Evolutionary conservation across 2,797 vertebrate genomes (phyloP), one percentile per base, ranked within the genome.

Genomic region (Synanceia verrucosa): DNA sequence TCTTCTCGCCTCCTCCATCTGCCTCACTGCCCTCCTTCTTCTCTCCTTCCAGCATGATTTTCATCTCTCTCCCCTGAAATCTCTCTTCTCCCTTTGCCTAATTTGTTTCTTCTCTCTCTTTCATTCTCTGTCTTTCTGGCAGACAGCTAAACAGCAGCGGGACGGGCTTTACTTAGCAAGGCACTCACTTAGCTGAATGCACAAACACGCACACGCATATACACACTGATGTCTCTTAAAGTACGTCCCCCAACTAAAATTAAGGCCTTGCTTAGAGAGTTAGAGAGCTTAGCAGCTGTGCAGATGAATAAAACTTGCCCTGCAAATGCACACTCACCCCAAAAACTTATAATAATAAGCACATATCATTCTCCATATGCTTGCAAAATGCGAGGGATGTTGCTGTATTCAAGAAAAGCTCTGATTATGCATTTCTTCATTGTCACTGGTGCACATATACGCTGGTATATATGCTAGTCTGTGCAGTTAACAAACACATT

Each of bases 281-380:
- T 73, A 48, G 37, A 36, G 59, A 10, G 48, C 34, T 39, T 47
- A 85, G 69, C 73, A 89, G 64, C 72, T 82, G 78, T 66, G 53
- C 55, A 53, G 65, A 47, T 18, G 21, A 73, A 70, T 76, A 79
- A 74, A 83, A 83, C 64, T 64, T 76, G 53, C 37, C 56, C 74
- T 0, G 9, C 28, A 31, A 56, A 62, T 64, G 66, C 69, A 68
- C 65, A 67, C 36, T 81, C 58, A 44, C 59, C 48, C 48, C 46
- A 63, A 74, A 37, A 79, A 66, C 47, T 48, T 65, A 72, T 69
- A 79, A 83, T 78, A 83, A 79, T 58, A 75, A 85, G 43, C 37
- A 43, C 41, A 62, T 21, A 65, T 72, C 26, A 66, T 78, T 77
- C 65, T 65, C 53, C 26, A 55, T 39, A 34, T 66, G 69, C 61